These are phyloP conservation scores for Spongilla lacustris DNA, from an alignment of 37 sponge, comb jelly and placozoan species.

Conservation along the genomic window DNA sequence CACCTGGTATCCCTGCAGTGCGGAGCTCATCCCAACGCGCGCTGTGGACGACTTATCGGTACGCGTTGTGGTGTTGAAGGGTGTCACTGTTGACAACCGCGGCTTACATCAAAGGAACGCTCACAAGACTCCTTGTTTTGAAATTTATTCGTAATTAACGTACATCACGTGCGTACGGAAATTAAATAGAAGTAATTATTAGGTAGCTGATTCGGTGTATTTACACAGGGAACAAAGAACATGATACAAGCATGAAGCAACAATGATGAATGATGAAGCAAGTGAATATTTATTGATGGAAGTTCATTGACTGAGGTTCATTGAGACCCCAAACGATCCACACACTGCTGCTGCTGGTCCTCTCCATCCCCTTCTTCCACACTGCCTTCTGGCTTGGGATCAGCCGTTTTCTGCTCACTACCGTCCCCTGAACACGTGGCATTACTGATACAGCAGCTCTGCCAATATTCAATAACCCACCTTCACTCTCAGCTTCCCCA, in stretches of 20 bases:
- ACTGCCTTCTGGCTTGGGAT: not conserved
- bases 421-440: not conserved
- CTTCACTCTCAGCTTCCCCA: conserved; percentile 19
- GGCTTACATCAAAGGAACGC: not conserved
- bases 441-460: not conserved
- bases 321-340: not conserved
- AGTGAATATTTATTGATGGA: not conserved
- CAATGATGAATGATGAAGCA: not conserved
- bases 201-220: too few species aligned
- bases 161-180: not conserved
- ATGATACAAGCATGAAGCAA: not conserved
- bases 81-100: not conserved
- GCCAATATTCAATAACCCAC: not conserved
- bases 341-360: not conserved
- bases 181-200: not conserved
- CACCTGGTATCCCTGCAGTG: conserved; percentile 77
- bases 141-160: not conserved
- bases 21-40: not conserved
- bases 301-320: not conserved
- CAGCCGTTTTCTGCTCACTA: not conserved
- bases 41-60: not conserved
- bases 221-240: too few species aligned
- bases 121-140: not conserved
- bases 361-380: not conserved
- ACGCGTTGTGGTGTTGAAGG: not conserved